Percentiles rank a stretch among this genome's conserved stretches.
These are phyloP conservation scores for Cerastoderma edule DNA, from an alignment of 2,888 invertebrate species.

Conservation along the genomic window DNA sequence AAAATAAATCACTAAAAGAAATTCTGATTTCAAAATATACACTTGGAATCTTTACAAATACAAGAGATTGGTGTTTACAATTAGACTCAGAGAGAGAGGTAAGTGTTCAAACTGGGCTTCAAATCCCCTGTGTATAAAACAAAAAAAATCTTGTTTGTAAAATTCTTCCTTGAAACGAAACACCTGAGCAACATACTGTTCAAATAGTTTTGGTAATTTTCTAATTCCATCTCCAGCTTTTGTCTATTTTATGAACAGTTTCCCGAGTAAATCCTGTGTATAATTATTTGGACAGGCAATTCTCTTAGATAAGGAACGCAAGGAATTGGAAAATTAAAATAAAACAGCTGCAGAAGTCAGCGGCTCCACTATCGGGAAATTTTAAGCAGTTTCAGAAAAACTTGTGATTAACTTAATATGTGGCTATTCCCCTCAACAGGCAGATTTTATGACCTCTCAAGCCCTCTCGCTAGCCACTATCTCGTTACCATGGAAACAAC, in stretches of 20 bases:
- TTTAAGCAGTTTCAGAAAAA: conserved; percentile 54
- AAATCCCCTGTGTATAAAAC: conserved; percentile 13
- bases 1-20: too few relatives aligned
- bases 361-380: conserved; percentile 40
- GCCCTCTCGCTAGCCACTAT: conserved; percentile 55
- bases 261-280: conserved; percentile 26
- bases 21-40: too few relatives aligned
- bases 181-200: conserved; percentile 24
- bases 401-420: conserved; percentile 62
- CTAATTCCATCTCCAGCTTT: conserved; percentile 19
- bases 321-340: conserved; percentile 42
- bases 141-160: conserved; percentile 16
- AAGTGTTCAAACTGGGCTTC: background rate
- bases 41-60: too few relatives aligned
- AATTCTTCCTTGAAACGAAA: conserved; percentile 19
- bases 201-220: conserved; percentile 26
- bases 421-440: conserved; percentile 54
- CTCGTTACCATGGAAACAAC: conserved; percentile 58
- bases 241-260: conserved; percentile 20
- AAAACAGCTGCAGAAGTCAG: conserved; percentile 50
- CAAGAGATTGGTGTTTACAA: too few relatives aligned
- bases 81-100: too few relatives aligned
- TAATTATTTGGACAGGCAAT: conserved; percentile 51
- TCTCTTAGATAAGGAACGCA: conserved; percentile 24
- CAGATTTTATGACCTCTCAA: conserved; percentile 58